Evolutionary conservation across 2,888 invertebrate genomes (phyloP).

Genomic region (Drosophila leonis): DNA sequence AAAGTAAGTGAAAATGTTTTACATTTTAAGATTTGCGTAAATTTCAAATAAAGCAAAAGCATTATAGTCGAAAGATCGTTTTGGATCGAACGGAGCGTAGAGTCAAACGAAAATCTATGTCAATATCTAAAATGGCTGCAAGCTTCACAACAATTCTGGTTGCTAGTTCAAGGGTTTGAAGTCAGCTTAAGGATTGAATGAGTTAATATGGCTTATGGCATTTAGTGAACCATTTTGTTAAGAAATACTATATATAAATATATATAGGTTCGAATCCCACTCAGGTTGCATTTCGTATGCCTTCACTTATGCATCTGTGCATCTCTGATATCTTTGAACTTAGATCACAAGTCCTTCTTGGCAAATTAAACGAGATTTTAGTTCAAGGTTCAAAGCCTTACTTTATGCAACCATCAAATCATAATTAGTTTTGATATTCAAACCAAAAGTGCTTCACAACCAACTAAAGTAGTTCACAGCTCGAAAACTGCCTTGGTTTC

Average conservation of each 20-base stretch:
- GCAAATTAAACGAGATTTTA: too few species aligned
- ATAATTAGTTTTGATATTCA: neutral
- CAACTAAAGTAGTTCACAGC: neutral
- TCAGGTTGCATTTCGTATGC: too few species aligned
- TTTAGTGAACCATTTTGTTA: neutral
- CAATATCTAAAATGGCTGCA: slow-evolving; percentile 49
- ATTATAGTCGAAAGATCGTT: slow-evolving; percentile 40
- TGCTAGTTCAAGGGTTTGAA: neutral
- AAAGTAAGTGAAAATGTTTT: slow-evolving; percentile 71
- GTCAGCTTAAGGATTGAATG: neutral
- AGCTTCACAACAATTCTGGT: neutral
- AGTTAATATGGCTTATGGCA: neutral
- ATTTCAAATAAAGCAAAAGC: slow-evolving; percentile 40
- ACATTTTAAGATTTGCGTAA: slow-evolving; percentile 72
- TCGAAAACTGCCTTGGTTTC: slow-evolving; percentile 1
- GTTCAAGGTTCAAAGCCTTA: too few species aligned
- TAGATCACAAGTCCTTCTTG: too few species aligned
- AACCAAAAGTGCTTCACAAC: slow-evolving; percentile 1
- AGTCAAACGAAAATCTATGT: slow-evolving; percentile 55
- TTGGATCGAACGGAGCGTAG: slow-evolving; percentile 15
- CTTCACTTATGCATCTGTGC: too few species aligned
- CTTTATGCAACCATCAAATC: too few species aligned
- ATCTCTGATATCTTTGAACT: too few species aligned
- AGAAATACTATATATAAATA: too few species aligned
- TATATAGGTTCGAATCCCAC: too few species aligned